Evolutionary conservation across 2,113 vertebrate genomes (phyloP).

Genomic region (Noctilio leporinus): DNA sequence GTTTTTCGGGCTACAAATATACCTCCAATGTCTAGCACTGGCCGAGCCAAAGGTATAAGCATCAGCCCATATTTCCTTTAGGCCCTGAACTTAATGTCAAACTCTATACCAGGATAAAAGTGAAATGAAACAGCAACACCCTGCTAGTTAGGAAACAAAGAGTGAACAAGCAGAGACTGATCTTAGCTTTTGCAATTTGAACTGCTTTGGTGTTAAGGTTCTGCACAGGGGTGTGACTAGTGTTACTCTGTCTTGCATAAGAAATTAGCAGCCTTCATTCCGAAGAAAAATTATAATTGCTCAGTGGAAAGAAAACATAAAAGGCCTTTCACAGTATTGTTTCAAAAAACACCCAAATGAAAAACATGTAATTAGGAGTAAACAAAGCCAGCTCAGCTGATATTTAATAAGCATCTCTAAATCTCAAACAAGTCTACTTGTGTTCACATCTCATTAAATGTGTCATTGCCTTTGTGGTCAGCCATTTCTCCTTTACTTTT

Average conservation of each 20-base stretch:
- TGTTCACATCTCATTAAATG: background rate
- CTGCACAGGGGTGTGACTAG: background rate
- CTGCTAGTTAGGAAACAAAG: background rate
- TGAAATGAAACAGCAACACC: background rate
- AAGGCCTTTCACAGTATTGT: background rate
- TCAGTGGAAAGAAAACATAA: background rate
- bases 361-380: background rate
- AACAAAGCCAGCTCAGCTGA: background rate
- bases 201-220: background rate
- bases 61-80: background rate
- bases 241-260: background rate
- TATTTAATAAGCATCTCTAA: background rate
- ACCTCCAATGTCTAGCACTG: background rate
- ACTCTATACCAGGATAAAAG: background rate
- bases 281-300: constrained; percentile 28
- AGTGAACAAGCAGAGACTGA: background rate
- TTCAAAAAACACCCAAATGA: constrained; percentile 35
- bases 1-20: background rate
- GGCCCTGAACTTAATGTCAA: background rate
- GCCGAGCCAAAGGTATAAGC: background rate
- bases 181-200: background rate
- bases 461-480: background rate
- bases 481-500: background rate
- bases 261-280: constrained; percentile 6
- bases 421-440: background rate